Percentiles rank a stretch among this genome's conserved stretches.
These are phyloP conservation scores for Zaprionus kolodkinae DNA, from an alignment of 1,140 invertebrate genomes.

Conservation along the genomic window DNA sequence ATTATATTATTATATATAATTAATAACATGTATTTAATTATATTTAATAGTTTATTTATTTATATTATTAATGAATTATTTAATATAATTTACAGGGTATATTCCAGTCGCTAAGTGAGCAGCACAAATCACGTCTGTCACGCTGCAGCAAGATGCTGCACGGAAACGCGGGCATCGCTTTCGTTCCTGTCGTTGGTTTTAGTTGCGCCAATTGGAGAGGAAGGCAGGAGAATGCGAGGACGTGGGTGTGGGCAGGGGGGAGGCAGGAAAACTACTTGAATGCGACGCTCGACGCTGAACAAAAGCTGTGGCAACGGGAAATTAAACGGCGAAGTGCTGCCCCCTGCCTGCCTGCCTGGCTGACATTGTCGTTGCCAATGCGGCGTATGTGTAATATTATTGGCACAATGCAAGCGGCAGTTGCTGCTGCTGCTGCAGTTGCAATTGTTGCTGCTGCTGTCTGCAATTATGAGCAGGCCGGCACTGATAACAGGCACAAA, in stretches of 20 bases:
- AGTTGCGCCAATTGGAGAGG: neutral
- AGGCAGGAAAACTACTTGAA: slow-evolving; percentile 34
- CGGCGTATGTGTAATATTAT: slow-evolving; percentile 77
- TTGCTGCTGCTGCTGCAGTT: slow-evolving; percentile 18
- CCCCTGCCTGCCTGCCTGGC: neutral
- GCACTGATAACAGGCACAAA: slow-evolving; percentile 38
- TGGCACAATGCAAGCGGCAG: slow-evolving; percentile 50
- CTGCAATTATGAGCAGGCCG: slow-evolving; percentile 43
- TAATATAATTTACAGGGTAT: slow-evolving; percentile 10
- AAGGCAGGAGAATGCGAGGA: neutral
- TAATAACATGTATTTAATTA: too few relatives aligned
- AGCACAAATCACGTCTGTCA: neutral
- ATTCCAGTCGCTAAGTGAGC: neutral
- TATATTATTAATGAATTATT: neutral
- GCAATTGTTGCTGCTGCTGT: slow-evolving; percentile 27
- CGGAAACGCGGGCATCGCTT: slow-evolving; percentile 49
- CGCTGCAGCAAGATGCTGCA: slow-evolving; percentile 39
- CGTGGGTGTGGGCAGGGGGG: neutral
- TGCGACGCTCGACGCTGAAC: slow-evolving; percentile 37
- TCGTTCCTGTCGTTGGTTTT: slow-evolving; percentile 38
- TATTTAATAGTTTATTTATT: too few relatives aligned
- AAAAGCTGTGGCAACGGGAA: slow-evolving; percentile 52
- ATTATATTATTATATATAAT: too few relatives aligned
- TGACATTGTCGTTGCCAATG: slow-evolving; percentile 48
- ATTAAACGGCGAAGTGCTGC: slow-evolving; percentile 30